Percentiles rank a stretch among this genome's conserved stretches.
These are phyloP conservation scores for Anisognathus igniventris DNA, from an alignment of 2,797 vertebrate genomes.

Conservation along the genomic window DNA sequence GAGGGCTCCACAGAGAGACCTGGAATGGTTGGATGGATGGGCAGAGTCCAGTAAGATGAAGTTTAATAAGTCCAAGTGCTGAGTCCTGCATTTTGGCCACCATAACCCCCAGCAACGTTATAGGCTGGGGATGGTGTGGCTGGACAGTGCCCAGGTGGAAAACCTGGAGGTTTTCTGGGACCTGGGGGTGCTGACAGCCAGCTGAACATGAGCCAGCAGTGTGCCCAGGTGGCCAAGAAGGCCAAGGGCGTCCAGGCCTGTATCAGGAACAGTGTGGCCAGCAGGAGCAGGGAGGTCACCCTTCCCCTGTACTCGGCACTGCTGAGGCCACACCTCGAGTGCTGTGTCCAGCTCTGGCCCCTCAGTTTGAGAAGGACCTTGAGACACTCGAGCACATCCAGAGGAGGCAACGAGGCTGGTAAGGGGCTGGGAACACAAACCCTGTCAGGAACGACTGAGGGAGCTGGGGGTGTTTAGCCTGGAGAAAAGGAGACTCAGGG, in stretches of 20 bases:
- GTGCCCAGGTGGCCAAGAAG: not conserved
- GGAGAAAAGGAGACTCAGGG: not conserved
- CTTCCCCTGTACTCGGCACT: accelerated
- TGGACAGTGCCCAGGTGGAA: not conserved
- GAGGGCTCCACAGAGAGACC: not conserved
- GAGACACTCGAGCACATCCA: accelerated
- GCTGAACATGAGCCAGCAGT: not conserved
- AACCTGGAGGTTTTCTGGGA: not conserved
- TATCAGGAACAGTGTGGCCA: not conserved
- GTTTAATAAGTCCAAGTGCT: no score
- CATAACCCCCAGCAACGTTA: accelerated
- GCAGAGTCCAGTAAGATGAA: accelerated
- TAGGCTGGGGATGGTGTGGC: accelerated
- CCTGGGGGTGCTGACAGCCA: accelerated
- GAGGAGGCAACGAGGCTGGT: not conserved
- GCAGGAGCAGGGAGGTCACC: not conserved
- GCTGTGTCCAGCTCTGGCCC: not conserved
- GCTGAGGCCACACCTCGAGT: not conserved
- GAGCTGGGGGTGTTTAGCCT: not conserved
- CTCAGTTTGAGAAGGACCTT: not conserved
- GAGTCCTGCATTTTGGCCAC: not conserved
- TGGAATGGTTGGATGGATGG: not conserved
- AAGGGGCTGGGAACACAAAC: not conserved
- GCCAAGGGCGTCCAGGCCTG: accelerated
- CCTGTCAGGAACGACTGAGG: accelerated